Percentiles rank a stretch among this genome's conserved stretches.
Evolutionary conservation across 92 coral and sea anemone species (phyloP).

Genomic region (Palythoa caribaeorum): DNA sequence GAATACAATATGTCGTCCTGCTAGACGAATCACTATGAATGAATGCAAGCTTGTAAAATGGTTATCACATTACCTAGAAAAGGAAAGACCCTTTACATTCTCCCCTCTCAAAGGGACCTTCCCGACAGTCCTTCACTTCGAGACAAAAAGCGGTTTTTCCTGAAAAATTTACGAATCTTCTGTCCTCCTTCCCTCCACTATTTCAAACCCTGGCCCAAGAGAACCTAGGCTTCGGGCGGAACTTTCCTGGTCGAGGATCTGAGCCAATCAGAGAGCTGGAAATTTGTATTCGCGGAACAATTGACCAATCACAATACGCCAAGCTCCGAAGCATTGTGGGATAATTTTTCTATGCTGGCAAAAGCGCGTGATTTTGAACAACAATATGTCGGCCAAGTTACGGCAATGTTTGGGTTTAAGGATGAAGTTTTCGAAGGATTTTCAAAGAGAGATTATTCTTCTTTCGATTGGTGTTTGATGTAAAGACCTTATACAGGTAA

Average conservation of each 20-base stretch:
- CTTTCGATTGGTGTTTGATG: constrained; percentile 76
- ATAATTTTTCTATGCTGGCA: constrained; percentile 92
- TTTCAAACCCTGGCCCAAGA: background rate
- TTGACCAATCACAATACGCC: constrained; percentile 71
- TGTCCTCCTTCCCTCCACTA: constrained; percentile 28
- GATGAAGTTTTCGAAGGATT: constrained; percentile 83
- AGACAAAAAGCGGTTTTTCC: background rate
- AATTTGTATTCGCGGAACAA: constrained; percentile 39
- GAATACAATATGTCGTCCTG: background rate
- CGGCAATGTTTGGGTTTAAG: constrained; percentile 70
- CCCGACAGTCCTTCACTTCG: background rate
- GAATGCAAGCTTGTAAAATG: background rate
- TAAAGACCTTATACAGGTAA: constrained; percentile 79
- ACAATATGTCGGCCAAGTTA: constrained; percentile 91
- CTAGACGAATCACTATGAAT: background rate
- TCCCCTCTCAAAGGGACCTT: background rate
- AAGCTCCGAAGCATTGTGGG: constrained; percentile 85
- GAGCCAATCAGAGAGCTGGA: constrained; percentile 77
- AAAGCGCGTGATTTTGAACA: constrained; percentile 99
- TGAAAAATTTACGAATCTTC: background rate
- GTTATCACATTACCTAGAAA: constrained; percentile 14
- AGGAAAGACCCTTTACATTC: background rate
- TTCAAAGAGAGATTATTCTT: constrained; percentile 63
- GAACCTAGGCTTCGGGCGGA: constrained; percentile 37
- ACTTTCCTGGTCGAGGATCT: constrained; percentile 15